Evolutionary conservation across 2,888 invertebrate genomes (phyloP), one percentile per base, ranked within the genome.

Genomic region (Nymphalis polychloros): DNA sequence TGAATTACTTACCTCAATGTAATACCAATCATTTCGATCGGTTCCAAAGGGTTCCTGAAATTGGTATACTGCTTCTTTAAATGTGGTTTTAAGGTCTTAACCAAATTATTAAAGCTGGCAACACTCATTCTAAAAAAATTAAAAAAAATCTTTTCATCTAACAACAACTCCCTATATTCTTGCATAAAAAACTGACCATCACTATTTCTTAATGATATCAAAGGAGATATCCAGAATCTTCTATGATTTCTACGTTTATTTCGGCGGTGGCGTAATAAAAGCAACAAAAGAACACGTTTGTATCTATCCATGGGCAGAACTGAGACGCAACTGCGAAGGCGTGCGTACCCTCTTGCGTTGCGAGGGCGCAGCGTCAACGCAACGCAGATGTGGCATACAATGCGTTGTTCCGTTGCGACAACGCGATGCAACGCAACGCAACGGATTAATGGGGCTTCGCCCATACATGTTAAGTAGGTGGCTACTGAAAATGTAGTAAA

Each of bases 211-310:
- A 73, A 72, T 72, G 72, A 68, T 73, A 75, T 73, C 20, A 73
- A 75, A 17, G 76, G 74, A 73, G 72, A 10, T 72, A 77, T 74
- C 73, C 75, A 77, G 17, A 72, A 75, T 67, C 71, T 64, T 75
- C 76, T 70, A 72, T 71, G 69, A 73, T 70, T 75, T n/a, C 71
- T 73, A 71, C 73, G 74, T 76, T 73, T 72, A 73, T 75, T 75
- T 75, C 75, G 70, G 70, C 76, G 75, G 69, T 76, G 74, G 70
- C 73, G 74, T 73, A 76, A 72, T 75, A 77, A 75, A 75, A 76
- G 73, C 69, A 73, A 71, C 74, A 76, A 69, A 63, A 59, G 60
- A 17, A 72, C 65, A 75, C 74, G 73, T 74, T 73, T 77, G 73
- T 76, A 73, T 68, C 73, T 69, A 75, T 75, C 72, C 73, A 76